Evolutionary conservation across 2,113 vertebrate genomes (phyloP), one percentile per base, ranked within the genome.

Genomic region (Kryptolebias marmoratus): DNA sequence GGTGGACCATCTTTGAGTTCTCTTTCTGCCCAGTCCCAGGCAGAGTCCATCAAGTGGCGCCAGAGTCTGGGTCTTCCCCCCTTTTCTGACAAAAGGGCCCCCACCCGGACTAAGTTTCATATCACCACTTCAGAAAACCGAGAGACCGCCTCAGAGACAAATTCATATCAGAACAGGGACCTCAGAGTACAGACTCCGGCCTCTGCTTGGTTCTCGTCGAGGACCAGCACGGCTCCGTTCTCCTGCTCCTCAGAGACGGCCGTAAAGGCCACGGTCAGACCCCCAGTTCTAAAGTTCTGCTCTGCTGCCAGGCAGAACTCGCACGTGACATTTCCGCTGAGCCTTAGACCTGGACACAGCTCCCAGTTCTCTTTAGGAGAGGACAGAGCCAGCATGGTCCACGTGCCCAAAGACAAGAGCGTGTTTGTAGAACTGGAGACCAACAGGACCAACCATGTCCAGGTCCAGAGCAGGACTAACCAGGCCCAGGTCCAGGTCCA

Each of bases 391-490:
- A 86, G 88, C 5, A 91, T 71, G 71, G 89, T 89, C 60, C 90
- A 90, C 44, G 75, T 92, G 7, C 58, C 81, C n/a, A 90, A 87
- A 66, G 91, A 93, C 82, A 91, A 93, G 80, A 86, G 86, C 18
- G 82, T 88, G 36, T 90, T 90, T 67, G 81, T 91, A 0, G 88
- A 90, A 32, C 87, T 88, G 52, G 88, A 91, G 36, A 70, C 87
- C 7, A 90, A 89, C 11, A 85, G 86, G 74, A 90, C 89, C 84
- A 92, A 88, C 81, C 85, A 88, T 8, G 86, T 93, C 71, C 91
- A 93, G 83, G 90, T 92, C 75, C 90, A 81, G 79, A 91, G 83
- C 78, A 88, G 89, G 67, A 42, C 39, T 10, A 42, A 42, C 9
- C 39, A 42, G 39, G 39, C 10, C 39, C 39, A 42, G 39, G 10